Evolutionary conservation across 2,113 vertebrate species (phyloP).

Genomic region (Cairina moschata): DNA sequence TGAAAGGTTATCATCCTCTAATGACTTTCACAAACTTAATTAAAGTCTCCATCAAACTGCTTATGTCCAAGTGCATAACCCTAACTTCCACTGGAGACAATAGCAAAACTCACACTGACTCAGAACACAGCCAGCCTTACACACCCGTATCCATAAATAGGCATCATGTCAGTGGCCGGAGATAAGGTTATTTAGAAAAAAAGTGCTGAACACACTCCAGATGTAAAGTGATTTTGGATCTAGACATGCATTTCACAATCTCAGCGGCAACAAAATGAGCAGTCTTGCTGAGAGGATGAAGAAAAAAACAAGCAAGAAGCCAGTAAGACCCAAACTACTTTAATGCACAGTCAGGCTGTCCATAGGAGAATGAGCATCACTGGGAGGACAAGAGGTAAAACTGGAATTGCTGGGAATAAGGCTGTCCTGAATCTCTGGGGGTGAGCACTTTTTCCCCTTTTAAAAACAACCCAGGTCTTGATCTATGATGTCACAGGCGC

Average conservation of each 20-base stretch:
- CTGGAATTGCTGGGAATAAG: neutral
- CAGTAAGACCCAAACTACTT: neutral
- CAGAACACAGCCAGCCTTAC: neutral
- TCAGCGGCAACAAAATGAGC: neutral
- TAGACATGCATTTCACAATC: neutral
- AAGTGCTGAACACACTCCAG: neutral
- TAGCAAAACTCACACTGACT: neutral
- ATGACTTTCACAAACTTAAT: slow-evolving; percentile 56
- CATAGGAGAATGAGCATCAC: neutral
- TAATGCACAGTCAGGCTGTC: neutral
- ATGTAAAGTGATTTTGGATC: neutral
- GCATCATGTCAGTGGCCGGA: neutral
- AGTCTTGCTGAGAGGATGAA: neutral
- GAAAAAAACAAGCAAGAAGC: neutral
- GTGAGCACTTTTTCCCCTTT: neutral
- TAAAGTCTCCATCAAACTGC: slow-evolving; percentile 42
- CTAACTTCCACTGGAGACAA: slow-evolving; percentile 6
- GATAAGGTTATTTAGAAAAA: neutral
- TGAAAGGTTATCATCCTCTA: slow-evolving; percentile 52
- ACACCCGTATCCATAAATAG: neutral
- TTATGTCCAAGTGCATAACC: slow-evolving; percentile 30
- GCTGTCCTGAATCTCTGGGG: neutral
- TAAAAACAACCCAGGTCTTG: neutral
- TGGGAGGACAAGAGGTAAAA: fast-evolving
- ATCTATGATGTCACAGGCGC: neutral